A percentile compares a stretch with the other conserved stretches of the same genome.
Evolutionary conservation across 2,797 vertebrate genomes (phyloP).

Genomic region (Lutra lutra): DNA sequence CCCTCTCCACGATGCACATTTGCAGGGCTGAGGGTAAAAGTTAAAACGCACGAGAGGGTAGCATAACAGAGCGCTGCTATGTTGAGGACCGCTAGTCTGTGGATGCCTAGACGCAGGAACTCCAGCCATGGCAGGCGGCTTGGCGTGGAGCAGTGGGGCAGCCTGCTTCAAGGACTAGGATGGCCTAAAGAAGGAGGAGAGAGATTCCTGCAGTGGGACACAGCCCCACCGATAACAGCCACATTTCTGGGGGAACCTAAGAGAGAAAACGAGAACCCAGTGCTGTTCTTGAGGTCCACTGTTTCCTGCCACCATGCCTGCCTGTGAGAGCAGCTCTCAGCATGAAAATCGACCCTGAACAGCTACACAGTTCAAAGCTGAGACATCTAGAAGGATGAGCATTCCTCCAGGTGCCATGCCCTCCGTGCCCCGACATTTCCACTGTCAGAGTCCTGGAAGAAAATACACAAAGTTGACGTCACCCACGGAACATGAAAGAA

Average conservation of each 20-base stretch:
- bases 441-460: slow-evolving; percentile 41
- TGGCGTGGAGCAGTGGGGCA: not conserved
- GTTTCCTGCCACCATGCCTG: not conserved
- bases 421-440: not conserved
- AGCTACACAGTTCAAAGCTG: not conserved
- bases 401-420: not conserved
- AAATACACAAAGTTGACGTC: slow-evolving; percentile 44
- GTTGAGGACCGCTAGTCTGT: not conserved
- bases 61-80: not conserved
- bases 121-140: no score
- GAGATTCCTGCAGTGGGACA: not conserved
- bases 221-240: not conserved
- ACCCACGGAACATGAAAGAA: slow-evolving; percentile 56
- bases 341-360: not conserved
- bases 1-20: not conserved
- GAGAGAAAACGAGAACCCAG: not conserved
- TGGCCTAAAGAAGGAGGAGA: not conserved
- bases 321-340: not conserved
- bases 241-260: not conserved
- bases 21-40: not conserved
- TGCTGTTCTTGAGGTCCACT: not conserved
- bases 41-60: not conserved
- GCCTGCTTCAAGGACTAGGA: not conserved
- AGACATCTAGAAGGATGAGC: not conserved
- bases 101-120: not conserved